Conservation (phyloP, 2,888 invertebrate species). For the Esperia sulphurella region DNA sequence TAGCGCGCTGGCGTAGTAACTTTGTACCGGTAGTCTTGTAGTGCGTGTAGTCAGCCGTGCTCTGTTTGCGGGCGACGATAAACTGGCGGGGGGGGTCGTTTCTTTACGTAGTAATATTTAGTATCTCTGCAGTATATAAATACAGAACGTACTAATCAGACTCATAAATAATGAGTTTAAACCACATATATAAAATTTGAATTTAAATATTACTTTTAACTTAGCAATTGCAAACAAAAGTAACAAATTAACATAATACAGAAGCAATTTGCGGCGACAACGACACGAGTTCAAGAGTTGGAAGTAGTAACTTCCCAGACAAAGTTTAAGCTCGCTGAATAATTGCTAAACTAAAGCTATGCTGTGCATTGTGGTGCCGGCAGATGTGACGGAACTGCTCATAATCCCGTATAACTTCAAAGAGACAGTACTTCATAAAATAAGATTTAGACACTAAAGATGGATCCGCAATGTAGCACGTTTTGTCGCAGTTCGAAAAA, state of each 20-base stretch:
- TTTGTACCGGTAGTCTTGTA: no score
- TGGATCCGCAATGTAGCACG: no score
- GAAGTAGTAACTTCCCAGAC: constrained; percentile 35
- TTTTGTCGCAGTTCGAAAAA: no score
- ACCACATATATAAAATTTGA: no score
- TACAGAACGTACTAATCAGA: no score
- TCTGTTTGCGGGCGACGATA: no score
- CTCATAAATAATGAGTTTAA: no score
- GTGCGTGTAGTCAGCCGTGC: no score
- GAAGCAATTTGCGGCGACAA: constrained; percentile 25
- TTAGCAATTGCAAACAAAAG: constrained; percentile 1
- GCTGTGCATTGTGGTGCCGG: constrained; percentile 19
- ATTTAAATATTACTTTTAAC: background rate
- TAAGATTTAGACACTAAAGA: background rate
- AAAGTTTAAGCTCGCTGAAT: constrained; percentile 45
- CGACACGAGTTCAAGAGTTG: constrained; percentile 28
- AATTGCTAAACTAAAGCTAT: constrained; percentile 40
- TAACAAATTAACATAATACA: constrained; percentile 1
- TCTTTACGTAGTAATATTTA: no score
- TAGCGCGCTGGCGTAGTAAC: no score
- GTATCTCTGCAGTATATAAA: no score
- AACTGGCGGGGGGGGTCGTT: no score
- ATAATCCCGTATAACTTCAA: background rate
- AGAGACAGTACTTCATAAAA: background rate
- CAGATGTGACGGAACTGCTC: constrained; percentile 20